Base-by-base conservation (phyloP, 2,797 vertebrate genomes). In the Toxotes lorentzi region DNA sequence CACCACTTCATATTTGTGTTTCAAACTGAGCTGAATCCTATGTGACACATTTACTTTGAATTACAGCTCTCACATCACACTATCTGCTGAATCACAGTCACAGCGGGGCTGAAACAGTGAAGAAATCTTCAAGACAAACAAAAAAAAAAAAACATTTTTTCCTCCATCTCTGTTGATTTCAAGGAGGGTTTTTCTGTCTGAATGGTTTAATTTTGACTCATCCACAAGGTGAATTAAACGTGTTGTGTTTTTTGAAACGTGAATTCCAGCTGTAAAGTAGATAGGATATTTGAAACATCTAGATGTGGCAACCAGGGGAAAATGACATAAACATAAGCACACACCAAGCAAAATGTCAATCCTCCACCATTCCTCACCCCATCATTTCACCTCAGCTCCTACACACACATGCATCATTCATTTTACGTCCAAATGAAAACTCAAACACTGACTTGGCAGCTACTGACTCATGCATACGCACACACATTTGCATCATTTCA, bases 391-490 rank as follows among this genome's bases (percentile, higher is more conserved):
- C 57, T 81, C 66, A 77, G 51, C 53, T 23, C 14, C 9, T 16
- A 38, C 48, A 41, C 56, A 45, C 63, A 62, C 27, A 78, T n/a
- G n/a, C 75, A 83, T 82, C 79, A 86, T 80, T 85, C 66, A 86
- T 84, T 77, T 83, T 73, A 67, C 51, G 62, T 59, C 74, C 41
- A 78, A 63, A 70, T 62, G 53, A 74, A 56, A 74, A 77, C 65
- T 50, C 47, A 47, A 51, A 70, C 62, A 51, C 27, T 5, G 47
- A 45, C 21, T 21, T 59, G 50, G 62, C 69, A 84, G 71, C 50
- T 73, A 78, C 63, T 71, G 63, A 64, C 56, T 56, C 73, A 71
- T 17, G 57, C 59, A 40, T 2, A 71, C 27, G 61, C 61, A 54
- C 72, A 74, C n/a, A 68, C 66, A 60, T 48, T 61, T 63, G 53